These are phyloP conservation scores for Busseola fusca DNA, from an alignment of 2,888 invertebrate species.

Conservation along the genomic window DNA sequence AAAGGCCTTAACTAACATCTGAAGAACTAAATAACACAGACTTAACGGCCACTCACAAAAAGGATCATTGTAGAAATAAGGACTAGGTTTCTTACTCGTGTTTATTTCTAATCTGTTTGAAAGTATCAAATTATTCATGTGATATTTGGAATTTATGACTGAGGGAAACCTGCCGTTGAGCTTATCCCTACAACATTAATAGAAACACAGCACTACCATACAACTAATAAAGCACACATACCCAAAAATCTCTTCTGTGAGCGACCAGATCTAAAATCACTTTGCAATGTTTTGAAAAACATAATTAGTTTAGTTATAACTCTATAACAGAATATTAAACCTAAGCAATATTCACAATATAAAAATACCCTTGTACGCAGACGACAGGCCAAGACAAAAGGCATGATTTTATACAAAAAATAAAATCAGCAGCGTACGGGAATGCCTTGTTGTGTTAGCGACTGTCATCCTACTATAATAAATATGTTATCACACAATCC, in stretches of 20 bases:
- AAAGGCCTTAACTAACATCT: conserved; percentile 84
- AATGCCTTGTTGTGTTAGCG: conserved; percentile 86
- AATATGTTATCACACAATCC: conserved; percentile 85
- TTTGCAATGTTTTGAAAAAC: conserved; percentile 82
- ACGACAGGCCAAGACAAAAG: conserved; percentile 89
- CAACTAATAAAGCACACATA: conserved; percentile 61
- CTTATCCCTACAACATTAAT: conserved; percentile 62
- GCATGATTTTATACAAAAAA: conserved; percentile 88
- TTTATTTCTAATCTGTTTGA: conserved; percentile 25
- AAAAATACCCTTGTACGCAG: conserved; percentile 83
- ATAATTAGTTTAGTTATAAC: conserved; percentile 83
- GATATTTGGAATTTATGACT: conserved; percentile 34
- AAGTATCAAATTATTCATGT: conserved; percentile 28
- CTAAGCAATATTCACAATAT: conserved; percentile 82
- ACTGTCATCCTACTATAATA: conserved; percentile 87
- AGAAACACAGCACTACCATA: conserved; percentile 56
- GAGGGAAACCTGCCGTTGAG: conserved; percentile 59
- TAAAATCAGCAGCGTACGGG: conserved; percentile 87
- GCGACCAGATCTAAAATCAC: conserved; percentile 81
- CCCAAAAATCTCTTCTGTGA: conserved; percentile 79
- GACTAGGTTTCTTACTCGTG: conserved; percentile 70
- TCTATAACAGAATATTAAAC: conserved; percentile 78
- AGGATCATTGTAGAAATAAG: conserved; percentile 74
- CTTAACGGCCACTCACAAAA: conserved; percentile 83
- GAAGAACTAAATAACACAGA: conserved; percentile 88